Conservation (phyloP, 2,113 vertebrate species). For the Zapornia atra region DNA sequence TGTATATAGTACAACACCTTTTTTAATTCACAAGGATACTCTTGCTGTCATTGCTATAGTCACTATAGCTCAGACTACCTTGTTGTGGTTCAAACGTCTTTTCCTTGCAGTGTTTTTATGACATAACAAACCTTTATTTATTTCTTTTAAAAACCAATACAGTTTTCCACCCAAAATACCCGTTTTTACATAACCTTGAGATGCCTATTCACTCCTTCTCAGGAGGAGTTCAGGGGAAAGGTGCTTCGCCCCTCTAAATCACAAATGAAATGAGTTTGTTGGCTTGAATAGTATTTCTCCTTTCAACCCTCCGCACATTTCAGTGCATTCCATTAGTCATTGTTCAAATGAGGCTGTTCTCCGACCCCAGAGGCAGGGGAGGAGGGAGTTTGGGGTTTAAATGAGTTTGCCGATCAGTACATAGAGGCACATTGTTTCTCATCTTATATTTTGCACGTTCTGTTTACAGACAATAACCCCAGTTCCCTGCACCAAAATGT, state of each 20-base stretch:
- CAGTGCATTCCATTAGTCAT: slow-evolving; percentile 70
- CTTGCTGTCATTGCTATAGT: background rate
- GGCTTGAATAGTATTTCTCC: slow-evolving; percentile 67
- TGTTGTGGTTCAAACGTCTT: background rate
- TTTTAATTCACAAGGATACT: slow-evolving; percentile 4
- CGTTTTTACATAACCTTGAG: slow-evolving; percentile 67
- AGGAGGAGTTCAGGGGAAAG: slow-evolving; percentile 57
- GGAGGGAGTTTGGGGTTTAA: slow-evolving; percentile 72
- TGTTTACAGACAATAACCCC: slow-evolving; percentile 35
- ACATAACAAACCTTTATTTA: slow-evolving; percentile 19
- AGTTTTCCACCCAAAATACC: slow-evolving; percentile 35
- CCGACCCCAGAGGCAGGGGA: slow-evolving; percentile 61
- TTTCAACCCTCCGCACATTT: slow-evolving; percentile 62
- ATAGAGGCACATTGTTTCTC: slow-evolving; percentile 63
- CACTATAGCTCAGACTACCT: background rate
- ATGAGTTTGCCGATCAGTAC: slow-evolving; percentile 69
- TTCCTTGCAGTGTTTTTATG: background rate
- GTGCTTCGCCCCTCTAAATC: slow-evolving; percentile 62
- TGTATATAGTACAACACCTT: background rate
- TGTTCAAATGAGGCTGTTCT: slow-evolving; percentile 65
- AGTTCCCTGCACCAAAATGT: slow-evolving; percentile 13
- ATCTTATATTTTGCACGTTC: slow-evolving; percentile 47
- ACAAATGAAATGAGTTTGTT: slow-evolving; percentile 73
- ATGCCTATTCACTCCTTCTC: slow-evolving; percentile 65
- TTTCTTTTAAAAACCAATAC: slow-evolving; percentile 60